Evolutionary conservation across 1,140 invertebrate genomes (phyloP).

Genomic region (Spodoptera frugiperda): DNA sequence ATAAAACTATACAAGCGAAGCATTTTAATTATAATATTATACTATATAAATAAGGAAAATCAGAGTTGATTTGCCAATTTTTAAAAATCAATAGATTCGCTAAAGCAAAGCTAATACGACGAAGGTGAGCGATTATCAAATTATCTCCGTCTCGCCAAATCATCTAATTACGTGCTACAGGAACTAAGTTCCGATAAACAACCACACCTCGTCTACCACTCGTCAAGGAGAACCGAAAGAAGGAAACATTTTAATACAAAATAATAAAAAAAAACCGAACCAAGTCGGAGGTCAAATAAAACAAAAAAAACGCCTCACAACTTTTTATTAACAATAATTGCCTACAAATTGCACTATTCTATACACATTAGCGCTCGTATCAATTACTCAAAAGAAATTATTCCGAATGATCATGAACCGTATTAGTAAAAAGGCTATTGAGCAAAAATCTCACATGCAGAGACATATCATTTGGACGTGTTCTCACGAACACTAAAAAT

Average conservation of each 20-base stretch:
- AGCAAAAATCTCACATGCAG: constrained; percentile 64
- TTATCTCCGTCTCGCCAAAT: no score
- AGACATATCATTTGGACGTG: constrained; percentile 77
- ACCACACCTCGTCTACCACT: not conserved
- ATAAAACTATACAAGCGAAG: no score
- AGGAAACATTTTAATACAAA: constrained; percentile 27
- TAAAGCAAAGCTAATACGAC: no score
- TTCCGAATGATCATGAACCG: constrained; percentile 56
- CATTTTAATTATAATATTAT: no score
- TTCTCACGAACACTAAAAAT: constrained; percentile 84
- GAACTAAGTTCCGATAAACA: constrained; percentile 7
- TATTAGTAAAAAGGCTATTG: constrained; percentile 61
- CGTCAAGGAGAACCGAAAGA: constrained; percentile 21
- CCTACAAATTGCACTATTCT: constrained; percentile 44
- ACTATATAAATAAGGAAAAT: no score
- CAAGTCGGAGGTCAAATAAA: constrained; percentile 37
- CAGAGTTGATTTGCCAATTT: no score
- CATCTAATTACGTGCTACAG: no score
- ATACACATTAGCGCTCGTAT: constrained; percentile 58
- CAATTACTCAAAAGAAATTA: constrained; percentile 62
- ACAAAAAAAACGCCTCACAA: constrained; percentile 25
- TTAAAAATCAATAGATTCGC: no score
- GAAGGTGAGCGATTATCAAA: no score
- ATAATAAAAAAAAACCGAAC: constrained; percentile 17
- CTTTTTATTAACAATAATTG: constrained; percentile 48